These are phyloP conservation scores for Capreolus pygargus DNA, from an alignment of 2,113 vertebrate genomes.

Conservation along the genomic window DNA sequence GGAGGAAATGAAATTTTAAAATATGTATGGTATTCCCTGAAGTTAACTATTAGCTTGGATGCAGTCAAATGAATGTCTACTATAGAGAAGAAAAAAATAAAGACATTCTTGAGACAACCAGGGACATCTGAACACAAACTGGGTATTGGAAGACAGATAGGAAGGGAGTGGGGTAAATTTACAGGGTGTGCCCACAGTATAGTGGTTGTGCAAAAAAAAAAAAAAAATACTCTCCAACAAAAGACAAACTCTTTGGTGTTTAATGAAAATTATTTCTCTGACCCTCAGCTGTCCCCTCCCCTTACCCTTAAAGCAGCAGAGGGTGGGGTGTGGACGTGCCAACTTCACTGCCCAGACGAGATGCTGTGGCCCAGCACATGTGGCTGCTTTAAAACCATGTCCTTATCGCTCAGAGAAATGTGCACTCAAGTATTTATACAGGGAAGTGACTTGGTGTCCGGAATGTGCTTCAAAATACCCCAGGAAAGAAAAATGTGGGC, in stretches of 20 bases:
- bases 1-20: not conserved
- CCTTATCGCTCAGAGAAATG: not conserved
- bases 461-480: not conserved
- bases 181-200: not conserved
- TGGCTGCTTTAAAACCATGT: not conserved
- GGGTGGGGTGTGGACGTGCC: not conserved
- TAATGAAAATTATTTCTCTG: not conserved
- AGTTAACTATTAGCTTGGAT: not conserved
- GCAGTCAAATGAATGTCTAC: not conserved
- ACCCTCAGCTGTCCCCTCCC: not conserved
- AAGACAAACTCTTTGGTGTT: not conserved
- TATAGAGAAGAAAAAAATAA: not conserved
- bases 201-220: not conserved
- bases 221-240: not conserved
- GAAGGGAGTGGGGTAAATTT: not conserved
- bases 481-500: not conserved
- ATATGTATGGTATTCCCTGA: not conserved
- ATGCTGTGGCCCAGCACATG: fast-evolving
- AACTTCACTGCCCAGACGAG: not conserved
- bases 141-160: not conserved
- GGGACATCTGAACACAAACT: not conserved
- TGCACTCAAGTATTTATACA: not conserved
- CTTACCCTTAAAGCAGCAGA: not conserved
- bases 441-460: not conserved
- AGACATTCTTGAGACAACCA: not conserved